Conservation (phyloP, 2,113 vertebrate species). For the Odontophorus gujanensis region DNA sequence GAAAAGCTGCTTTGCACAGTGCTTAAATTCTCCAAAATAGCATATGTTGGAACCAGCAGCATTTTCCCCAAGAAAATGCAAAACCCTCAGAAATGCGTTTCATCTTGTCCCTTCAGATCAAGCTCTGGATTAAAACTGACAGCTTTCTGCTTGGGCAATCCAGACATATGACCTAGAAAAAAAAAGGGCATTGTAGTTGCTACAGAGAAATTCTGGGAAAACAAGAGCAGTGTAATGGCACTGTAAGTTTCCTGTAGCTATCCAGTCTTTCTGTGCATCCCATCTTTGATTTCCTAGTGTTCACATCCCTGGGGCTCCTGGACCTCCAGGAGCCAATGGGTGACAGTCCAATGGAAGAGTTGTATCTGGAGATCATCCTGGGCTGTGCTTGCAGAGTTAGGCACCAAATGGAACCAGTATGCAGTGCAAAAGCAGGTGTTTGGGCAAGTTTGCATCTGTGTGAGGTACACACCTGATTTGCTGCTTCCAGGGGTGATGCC, state of each 20-base stretch:
- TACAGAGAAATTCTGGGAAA: not conserved
- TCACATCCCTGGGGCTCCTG: not conserved
- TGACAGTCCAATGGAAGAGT: accelerated
- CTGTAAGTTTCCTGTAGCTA: not conserved
- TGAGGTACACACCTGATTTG: not conserved
- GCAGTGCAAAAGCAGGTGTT: not conserved
- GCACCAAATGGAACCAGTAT: not conserved
- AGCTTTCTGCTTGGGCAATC: not conserved
- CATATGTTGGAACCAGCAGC: accelerated
- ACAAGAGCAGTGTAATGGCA: not conserved
- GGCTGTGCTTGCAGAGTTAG: not conserved
- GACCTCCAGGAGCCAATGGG: not conserved
- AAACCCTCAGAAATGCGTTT: not conserved
- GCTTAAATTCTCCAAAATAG: not conserved
- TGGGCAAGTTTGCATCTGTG: not conserved
- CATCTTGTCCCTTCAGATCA: not conserved
- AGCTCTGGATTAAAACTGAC: not conserved
- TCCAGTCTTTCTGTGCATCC: not conserved
- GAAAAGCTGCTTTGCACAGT: not conserved
- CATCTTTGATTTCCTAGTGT: no score
- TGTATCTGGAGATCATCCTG: not conserved
- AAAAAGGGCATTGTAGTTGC: not conserved
- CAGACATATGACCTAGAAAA: not conserved
- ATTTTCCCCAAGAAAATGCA: not conserved
- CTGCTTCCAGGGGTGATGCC: not conserved